Percentiles rank a stretch among this genome's conserved stretches.
These are phyloP conservation scores for Mimumesa dahlbomi DNA, from an alignment of 2,888 invertebrate species.

Conservation along the genomic window DNA sequence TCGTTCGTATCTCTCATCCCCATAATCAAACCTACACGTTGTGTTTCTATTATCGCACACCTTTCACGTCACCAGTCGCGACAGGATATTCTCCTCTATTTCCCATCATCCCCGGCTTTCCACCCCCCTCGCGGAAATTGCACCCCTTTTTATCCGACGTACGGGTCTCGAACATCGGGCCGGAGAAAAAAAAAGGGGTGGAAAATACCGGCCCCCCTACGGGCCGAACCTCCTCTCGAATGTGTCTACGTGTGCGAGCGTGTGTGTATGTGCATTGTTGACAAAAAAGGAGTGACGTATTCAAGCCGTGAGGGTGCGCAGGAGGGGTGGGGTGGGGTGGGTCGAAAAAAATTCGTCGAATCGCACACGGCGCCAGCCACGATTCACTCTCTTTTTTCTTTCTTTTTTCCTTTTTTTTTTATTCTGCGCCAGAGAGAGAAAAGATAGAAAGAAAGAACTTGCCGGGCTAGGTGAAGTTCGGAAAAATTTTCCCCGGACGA, in stretches of 20 bases:
- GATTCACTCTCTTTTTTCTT: conserved; percentile 31
- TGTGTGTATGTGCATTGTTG: conserved; percentile 64
- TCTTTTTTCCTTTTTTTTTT: neutral
- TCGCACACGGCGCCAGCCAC: conserved; percentile 41
- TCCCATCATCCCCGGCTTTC: conserved; percentile 29
- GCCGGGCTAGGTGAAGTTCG: conserved; percentile 26
- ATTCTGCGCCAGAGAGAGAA: too few species aligned
- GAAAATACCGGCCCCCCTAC: conserved; percentile 59
- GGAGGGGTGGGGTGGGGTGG: conserved; percentile 1
- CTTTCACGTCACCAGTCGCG: too few species aligned
- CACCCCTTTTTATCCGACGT: conserved; percentile 56
- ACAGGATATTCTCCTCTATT: conserved; percentile 52
- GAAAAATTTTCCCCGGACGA: conserved; percentile 19
- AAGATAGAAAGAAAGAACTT: conserved; percentile 1
- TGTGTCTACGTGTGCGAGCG: conserved; percentile 42
- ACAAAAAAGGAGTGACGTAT: conserved; percentile 57
- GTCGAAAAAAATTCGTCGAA: conserved; percentile 49
- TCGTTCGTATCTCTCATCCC: conserved; percentile 30
- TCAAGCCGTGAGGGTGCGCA: too few species aligned
- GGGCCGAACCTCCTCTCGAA: conserved; percentile 36
- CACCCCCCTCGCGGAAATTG: conserved; percentile 58
- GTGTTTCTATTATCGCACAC: conserved; percentile 42
- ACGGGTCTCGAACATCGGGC: conserved; percentile 51
- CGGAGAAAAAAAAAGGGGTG: conserved; percentile 46
- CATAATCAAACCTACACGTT: too few species aligned